phyloP scores from a whole-genome alignment of 30 jellyfish, hydroid and myxozoan species.

The Cassiopea andromeda region DNA sequence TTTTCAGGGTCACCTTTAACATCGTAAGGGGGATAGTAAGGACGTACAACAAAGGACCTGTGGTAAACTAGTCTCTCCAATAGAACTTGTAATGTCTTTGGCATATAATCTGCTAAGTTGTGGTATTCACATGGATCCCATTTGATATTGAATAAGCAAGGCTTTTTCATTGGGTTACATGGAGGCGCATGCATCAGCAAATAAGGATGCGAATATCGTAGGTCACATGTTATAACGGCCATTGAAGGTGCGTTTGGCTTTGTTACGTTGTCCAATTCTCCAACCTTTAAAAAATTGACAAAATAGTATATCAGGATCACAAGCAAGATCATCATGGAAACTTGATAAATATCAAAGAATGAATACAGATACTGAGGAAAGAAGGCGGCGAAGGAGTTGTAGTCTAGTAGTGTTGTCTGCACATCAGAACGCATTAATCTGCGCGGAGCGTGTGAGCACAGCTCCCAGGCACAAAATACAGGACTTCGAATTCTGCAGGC shows the following conservation, averaged over 20 bases:
- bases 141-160: conserved; percentile 96
- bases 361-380: no score
- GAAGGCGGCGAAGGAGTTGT: no score
- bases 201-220: conserved; percentile 96
- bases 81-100: conserved; percentile 88
- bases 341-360: no score
- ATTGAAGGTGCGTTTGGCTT: conserved; percentile 54
- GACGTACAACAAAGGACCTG: conserved; percentile 73
- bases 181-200: conserved; percentile 98
- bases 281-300: conserved; percentile 17
- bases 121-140: conserved; percentile 99
- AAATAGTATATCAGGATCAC: neutral
- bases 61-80: conserved; percentile 81
- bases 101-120: conserved; percentile 98
- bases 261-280: conserved; percentile 73
- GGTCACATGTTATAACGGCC: conserved; percentile 89
- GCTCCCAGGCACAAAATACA: no score
- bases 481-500: no score
- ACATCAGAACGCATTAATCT: no score
- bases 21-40: conserved; percentile 85
- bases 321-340: no score
- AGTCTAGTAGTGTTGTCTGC: no score
- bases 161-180: conserved; percentile 96
- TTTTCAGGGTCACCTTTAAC: conserved; percentile 88
- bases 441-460: no score